Base-by-base conservation (phyloP, 2,888 invertebrate species). In the Ecliptopera silaceata region DNA sequence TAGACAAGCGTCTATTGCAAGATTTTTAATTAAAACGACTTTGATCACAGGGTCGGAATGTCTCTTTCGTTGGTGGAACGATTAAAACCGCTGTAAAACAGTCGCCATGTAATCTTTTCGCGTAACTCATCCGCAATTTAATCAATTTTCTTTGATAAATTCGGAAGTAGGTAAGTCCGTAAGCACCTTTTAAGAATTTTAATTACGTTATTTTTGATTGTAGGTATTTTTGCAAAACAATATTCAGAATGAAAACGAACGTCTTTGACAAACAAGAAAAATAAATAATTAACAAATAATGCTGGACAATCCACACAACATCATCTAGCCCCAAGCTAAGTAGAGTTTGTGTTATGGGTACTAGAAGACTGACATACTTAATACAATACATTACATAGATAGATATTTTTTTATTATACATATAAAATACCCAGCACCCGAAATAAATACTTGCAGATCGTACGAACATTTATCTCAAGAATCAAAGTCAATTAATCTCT, bases 21-120 rank as follows among this genome's bases (percentile, higher is more conserved):
- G 82, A 78, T 85, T 88, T 88, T 86, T 88, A 88, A 88, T 88
- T 88, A 88, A 88, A 87, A 79, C 81, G 75, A 77, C 86, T 88
- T 88, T 87, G 88, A 88, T 86, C 87, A 82, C 77, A 77, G 77
- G 68, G 75, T 77, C 70, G 84, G 86, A 87, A 87, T 86, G 83
- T 86, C 86, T 80, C 82, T 78, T 73, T 79, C 77, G 77, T 26
- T 26, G 26, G 26, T 79, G 70, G 82, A 84, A 80, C 83, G 83
- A 84, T 86, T 81, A 82, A 81, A 86, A 80, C 77, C 81, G 72
- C 79, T 82, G 79, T 81, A 79, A 82, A 79, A 79, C 75, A 75
- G 77, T 77, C 75, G 75, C 77, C 72, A 66, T 75, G 74, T 77
- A 77, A 77, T 79, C 74, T 75, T 77, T 77, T 68, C 69, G 70